Evolutionary conservation across 1,140 invertebrate species (phyloP), one percentile per base, ranked within the genome.

Genomic region (Argopecten irradians): DNA sequence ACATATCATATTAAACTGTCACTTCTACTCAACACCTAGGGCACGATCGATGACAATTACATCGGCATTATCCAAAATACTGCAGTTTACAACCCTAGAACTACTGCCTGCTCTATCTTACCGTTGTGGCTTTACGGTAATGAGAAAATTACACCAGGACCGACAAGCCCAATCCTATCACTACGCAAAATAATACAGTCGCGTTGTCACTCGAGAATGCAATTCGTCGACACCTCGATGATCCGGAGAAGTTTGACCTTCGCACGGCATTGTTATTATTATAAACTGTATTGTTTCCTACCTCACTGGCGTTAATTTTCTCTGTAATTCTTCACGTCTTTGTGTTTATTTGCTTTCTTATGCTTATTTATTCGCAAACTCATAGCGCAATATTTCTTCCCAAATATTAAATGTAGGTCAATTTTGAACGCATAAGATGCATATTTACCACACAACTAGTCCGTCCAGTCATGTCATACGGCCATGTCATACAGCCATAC

Each of bases 1-100:
- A 71, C n/a, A 28, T 71, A 71, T 71, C n/a, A 71, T 71, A 71
- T 71, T 71, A 71, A 71, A 71, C 55, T 11, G 55, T 71, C 55
- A 71, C 22, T 28, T 71, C 55, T 28, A 71, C 55, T 71, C 55
- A 71, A 71, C 55, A 71, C 55, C 55, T 71, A 71, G 55, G 55
- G 22, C 22, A 71, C 5, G n/a, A 71, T 71, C 55, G 55, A 71
- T 71, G 16, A 5, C 55, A 71, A 71, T 71, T 71, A 71, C n/a
- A 5, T 28, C 22, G 55, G 5, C 55, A n/a, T 71, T 71, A 71
- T 71, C 55, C 55, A 71, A 71, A 71, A 71, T 71, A 28, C 55
- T 71, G 55, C 55, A 71, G 55, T 71, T 71, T 71, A n/a, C 55
- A 71, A 28, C 55, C 55, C 19, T 28, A 71, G 55, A n/a, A 71